These are phyloP conservation scores for Gryllus bimaculatus DNA, from an alignment of 1,140 invertebrate species.

Conservation along the genomic window DNA sequence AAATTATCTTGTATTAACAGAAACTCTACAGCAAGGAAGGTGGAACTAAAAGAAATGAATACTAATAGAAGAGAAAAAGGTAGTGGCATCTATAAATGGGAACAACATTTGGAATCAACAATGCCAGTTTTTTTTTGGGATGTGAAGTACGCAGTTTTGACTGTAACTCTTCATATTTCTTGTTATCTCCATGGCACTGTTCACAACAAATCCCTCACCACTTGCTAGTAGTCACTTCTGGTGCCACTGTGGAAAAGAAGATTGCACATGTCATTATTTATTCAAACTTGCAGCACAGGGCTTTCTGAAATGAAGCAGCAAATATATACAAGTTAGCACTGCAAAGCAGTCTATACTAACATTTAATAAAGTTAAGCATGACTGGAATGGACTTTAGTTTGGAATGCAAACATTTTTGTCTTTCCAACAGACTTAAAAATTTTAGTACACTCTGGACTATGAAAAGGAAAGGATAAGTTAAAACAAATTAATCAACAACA, in stretches of 20 bases:
- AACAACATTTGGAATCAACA: background rate
- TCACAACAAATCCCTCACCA: slow-evolving; percentile 11
- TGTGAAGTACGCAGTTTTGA: background rate
- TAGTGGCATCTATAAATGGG: background rate
- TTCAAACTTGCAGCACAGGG: background rate
- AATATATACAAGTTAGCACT: too few species aligned
- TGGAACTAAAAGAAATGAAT: background rate
- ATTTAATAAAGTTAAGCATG: too few species aligned
- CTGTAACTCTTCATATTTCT: background rate
- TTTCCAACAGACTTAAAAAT: too few species aligned
- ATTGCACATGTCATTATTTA: background rate
- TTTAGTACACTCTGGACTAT: too few species aligned
- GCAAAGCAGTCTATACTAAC: too few species aligned
- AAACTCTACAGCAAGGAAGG: background rate
- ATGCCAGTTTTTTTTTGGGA: background rate
- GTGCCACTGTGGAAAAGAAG: slow-evolving; percentile 12
- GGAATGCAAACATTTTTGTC: too few species aligned
- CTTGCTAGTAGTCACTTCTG: slow-evolving; percentile 6
- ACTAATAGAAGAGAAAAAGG: background rate
- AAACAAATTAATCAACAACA: too few species aligned
- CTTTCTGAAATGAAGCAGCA: background rate
- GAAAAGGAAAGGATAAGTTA: too few species aligned
- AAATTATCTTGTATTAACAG: background rate
- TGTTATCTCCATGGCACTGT: background rate
- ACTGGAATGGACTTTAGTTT: too few species aligned